Percentiles rank a stretch among this genome's conserved stretches.
Conservation (phyloP, 2,888 invertebrate genomes). For the Epistrophella euchroma region DNA sequence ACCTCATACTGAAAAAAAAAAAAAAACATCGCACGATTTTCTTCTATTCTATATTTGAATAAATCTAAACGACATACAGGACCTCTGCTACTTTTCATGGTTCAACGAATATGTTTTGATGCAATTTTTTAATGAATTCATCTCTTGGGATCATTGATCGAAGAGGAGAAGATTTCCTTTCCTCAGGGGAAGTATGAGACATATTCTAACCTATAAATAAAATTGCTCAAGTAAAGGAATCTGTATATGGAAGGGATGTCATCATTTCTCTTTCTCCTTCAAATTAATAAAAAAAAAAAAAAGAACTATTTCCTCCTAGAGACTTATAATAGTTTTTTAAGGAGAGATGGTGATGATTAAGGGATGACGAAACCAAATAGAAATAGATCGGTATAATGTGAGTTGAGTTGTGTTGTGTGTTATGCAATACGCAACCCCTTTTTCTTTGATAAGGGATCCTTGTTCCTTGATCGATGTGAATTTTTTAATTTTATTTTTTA, state of each 20-base stretch:
- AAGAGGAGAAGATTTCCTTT: constrained; percentile 14
- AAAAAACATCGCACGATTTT: background rate
- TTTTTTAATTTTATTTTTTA: constrained; percentile 38
- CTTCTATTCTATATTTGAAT: background rate
- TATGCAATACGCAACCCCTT: constrained; percentile 65
- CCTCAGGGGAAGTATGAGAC: constrained; percentile 17
- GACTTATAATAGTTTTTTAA: constrained; percentile 21
- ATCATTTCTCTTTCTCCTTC: constrained; percentile 62
- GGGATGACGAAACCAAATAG: constrained; percentile 47
- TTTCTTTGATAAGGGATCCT: constrained; percentile 46
- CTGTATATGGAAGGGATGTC: constrained; percentile 22
- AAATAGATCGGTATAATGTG: constrained; percentile 7
- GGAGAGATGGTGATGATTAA: constrained; percentile 44
- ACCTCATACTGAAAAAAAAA: too few species aligned
- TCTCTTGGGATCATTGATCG: constrained; percentile 15
- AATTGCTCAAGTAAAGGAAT: background rate
- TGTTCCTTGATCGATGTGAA: constrained; percentile 39
- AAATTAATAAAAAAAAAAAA: constrained; percentile 37
- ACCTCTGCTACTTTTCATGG: constrained; percentile 24
- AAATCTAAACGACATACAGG: constrained; percentile 10
- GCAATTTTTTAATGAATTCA: constrained; percentile 53
- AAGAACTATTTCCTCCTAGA: background rate
- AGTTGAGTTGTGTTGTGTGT: constrained; percentile 28
- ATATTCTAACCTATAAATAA: background rate
- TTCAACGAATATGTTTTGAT: constrained; percentile 38